Evolutionary conservation across 2,888 invertebrate genomes (phyloP).

Genomic region (Hoplodrina ambigua): DNA sequence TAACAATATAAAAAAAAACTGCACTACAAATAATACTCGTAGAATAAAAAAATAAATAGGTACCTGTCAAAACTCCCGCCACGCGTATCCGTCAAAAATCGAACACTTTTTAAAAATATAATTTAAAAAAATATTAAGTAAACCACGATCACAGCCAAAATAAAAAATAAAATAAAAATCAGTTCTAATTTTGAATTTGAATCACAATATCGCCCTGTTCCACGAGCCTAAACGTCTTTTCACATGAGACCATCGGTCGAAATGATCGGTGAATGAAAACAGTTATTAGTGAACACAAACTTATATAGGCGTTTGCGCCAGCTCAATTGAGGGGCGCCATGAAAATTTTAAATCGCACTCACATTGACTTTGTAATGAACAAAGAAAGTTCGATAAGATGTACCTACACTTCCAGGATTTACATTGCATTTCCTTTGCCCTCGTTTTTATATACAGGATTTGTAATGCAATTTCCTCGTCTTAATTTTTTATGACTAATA

Average conservation of each 20-base stretch:
- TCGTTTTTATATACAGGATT: neutral
- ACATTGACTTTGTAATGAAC: slow-evolving; percentile 62
- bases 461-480: neutral
- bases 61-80: slow-evolving; percentile 67
- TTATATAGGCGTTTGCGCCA: slow-evolving; percentile 73
- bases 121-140: slow-evolving; percentile 41
- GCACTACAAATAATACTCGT: slow-evolving; percentile 3
- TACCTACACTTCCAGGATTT: slow-evolving; percentile 28
- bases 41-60: slow-evolving; percentile 47
- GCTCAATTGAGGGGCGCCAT: slow-evolving; percentile 57
- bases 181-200: slow-evolving; percentile 59
- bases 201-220: slow-evolving; percentile 53
- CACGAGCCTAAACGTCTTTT: slow-evolving; percentile 64
- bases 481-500: neutral
- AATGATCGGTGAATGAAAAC: slow-evolving; percentile 75
- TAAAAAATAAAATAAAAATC: slow-evolving; percentile 30
- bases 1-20: neutral
- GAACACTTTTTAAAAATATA: slow-evolving; percentile 48
- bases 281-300: slow-evolving; percentile 58
- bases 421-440: slow-evolving; percentile 15
- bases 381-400: slow-evolving; percentile 54
- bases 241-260: slow-evolving; percentile 74
- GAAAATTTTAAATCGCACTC: slow-evolving; percentile 65
- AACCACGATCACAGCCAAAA: slow-evolving; percentile 57
- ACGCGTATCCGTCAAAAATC: slow-evolving; percentile 49